A percentile compares a stretch with the other conserved stretches of the same genome.
Evolutionary conservation across 2,797 vertebrate species (phyloP).

Genomic region (Austrolebias charrua): DNA sequence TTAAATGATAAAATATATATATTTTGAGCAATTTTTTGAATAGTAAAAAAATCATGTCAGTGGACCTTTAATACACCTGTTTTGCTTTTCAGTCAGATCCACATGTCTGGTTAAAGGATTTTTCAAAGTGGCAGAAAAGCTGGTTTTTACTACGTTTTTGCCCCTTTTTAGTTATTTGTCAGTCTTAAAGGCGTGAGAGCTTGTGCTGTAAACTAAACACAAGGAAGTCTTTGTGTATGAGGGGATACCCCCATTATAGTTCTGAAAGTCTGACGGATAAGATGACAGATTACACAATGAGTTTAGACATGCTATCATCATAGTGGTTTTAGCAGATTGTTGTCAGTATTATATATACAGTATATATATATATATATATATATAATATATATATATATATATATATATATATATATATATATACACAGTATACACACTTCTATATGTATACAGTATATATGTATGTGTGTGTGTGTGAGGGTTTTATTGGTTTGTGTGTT

Average conservation of each 20-base stretch:
- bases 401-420: not conserved
- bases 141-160: slow-evolving; percentile 7
- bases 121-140: slow-evolving; percentile 2
- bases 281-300: slow-evolving; percentile 6
- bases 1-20: no score
- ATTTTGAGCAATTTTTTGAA: no score
- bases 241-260: slow-evolving; percentile 20
- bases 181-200: slow-evolving; percentile 36
- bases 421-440: slow-evolving; percentile 1
- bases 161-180: slow-evolving; percentile 25
- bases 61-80: not conserved
- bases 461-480: no score
- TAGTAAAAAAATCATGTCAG: no score
- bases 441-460: no score
- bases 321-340: slow-evolving; percentile 1
- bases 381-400: no score
- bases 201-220: slow-evolving; percentile 23
- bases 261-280: slow-evolving; percentile 40
- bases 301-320: not conserved
- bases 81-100: not conserved
- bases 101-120: slow-evolving; percentile 2
- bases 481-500: not conserved
- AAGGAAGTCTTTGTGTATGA: slow-evolving; percentile 38
- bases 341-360: slow-evolving; percentile 15
- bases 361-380: no score